Conservation (phyloP, 2,888 invertebrate species). For the Anthoptus insignis region DNA sequence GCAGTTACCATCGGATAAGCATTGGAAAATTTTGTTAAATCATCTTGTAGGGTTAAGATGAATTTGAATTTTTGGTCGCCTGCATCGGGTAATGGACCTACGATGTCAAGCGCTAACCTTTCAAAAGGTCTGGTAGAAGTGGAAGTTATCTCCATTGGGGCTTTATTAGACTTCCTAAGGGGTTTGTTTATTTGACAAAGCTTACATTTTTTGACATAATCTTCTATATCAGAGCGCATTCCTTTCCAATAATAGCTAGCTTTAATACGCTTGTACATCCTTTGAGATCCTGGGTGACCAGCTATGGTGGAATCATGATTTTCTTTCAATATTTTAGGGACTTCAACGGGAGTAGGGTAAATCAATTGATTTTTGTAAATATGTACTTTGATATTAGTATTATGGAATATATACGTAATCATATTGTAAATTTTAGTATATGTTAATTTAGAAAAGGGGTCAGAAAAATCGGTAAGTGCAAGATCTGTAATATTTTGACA, state of each 20-base stretch:
- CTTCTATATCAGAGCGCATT: slow-evolving; percentile 34
- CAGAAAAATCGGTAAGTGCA: slow-evolving; percentile 1
- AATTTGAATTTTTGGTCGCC: slow-evolving; percentile 40
- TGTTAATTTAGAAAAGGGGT: slow-evolving; percentile 1
- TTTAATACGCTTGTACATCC: slow-evolving; percentile 31
- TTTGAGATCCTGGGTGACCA: slow-evolving; percentile 28
- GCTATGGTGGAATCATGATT: slow-evolving; percentile 41
- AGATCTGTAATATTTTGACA: background rate
- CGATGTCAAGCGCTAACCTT: slow-evolving; percentile 32
- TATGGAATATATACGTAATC: slow-evolving; percentile 43
- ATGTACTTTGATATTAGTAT: slow-evolving; percentile 46
- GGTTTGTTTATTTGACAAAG: slow-evolving; percentile 37
- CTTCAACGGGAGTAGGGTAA: slow-evolving; percentile 35
- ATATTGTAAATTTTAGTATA: slow-evolving; percentile 49
- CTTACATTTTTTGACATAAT: slow-evolving; percentile 36
- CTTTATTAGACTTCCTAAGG: slow-evolving; percentile 19
- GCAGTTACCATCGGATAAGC: slow-evolving; percentile 41
- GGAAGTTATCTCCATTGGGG: slow-evolving; percentile 37
- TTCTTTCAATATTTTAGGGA: slow-evolving; percentile 35
- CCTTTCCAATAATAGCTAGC: slow-evolving; percentile 32
- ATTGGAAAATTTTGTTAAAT: slow-evolving; percentile 42
- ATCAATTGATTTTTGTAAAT: slow-evolving; percentile 41
- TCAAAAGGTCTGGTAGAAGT: slow-evolving; percentile 36
- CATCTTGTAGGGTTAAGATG: slow-evolving; percentile 44
- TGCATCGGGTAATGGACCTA: slow-evolving; percentile 34